Base-by-base conservation (phyloP, 2,888 invertebrate species). In the Polylopha cassiicola region DNA sequence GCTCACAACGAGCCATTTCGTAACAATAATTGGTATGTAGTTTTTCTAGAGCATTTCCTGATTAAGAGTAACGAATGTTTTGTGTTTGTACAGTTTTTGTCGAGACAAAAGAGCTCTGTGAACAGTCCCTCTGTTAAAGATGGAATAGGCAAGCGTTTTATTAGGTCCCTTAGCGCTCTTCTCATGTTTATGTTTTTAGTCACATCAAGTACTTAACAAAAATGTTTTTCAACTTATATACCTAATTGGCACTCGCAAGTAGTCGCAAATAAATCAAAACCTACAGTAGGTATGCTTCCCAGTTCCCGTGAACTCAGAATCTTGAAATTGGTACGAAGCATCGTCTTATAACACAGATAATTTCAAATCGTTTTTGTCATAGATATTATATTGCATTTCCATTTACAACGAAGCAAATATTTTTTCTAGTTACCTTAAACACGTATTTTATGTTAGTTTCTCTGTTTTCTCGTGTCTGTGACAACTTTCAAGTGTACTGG, bases 1-100 rank as follows among this genome's bases (percentile, higher is more conserved):
- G 27, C 37, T 23, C 22, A 37, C 31, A 23, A 20, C 33, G 15
- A 60, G 55, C 52, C 51, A 66, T 76, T 76, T 68, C 64, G 66
- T 72, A 74, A 78, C 63, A 60, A 70, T 73, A 74, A 76, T 73
- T 67, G 66, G 59, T 53, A 53, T 57, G 58, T 64, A 61, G 68
- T 72, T 74, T 77, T 81, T 81, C 72, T 84, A 69, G 82, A 78
- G 71, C 81, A 75, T 72, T 84, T 82, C 82, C 82, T 82, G 73
- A 79, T 85, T 82, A 79, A 72, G 71, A 55, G 58, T 65, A 61
- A 61, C 70, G 64, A 64, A 66, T 73, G 61, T 65, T 37, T 39
- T 51, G 39, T 48, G 61, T 50, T 52, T 52, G 56, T 58, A 51
- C 50, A 53, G 50, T 59, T 52, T 57, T 43, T 51, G 44, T 48